Evolutionary conservation across 2,888 invertebrate species (phyloP).

Genomic region (Lordiphosa andalusiaca): DNA sequence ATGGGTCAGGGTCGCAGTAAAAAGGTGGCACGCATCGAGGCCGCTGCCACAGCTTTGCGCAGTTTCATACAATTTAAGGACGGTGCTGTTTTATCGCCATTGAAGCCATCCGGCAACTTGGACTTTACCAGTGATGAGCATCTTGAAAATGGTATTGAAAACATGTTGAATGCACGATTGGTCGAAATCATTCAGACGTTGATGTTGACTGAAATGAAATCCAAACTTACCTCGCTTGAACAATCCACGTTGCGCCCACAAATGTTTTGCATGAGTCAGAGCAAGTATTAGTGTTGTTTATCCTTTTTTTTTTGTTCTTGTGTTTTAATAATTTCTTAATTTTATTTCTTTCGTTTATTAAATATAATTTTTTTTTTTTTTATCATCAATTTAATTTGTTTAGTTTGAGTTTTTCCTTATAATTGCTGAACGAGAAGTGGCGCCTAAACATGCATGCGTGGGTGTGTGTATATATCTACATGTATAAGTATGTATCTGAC

Average conservation of each 20-base stretch:
- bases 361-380: slow-evolving; percentile 22
- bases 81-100: slow-evolving; percentile 76
- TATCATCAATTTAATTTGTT: slow-evolving; percentile 28
- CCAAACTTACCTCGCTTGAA: slow-evolving; percentile 68
- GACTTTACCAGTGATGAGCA: slow-evolving; percentile 82
- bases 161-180: slow-evolving; percentile 60
- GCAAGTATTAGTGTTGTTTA: slow-evolving; percentile 79
- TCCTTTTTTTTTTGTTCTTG: slow-evolving; percentile 53
- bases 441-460: no score
- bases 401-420: slow-evolving; percentile 29
- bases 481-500: no score
- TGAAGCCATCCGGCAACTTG: slow-evolving; percentile 79
- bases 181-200: slow-evolving; percentile 71
- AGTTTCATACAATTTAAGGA: slow-evolving; percentile 83
- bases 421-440: neutral
- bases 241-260: slow-evolving; percentile 64
- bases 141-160: slow-evolving; percentile 79
- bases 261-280: slow-evolving; percentile 78
- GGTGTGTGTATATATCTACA: no score
- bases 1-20: slow-evolving; percentile 82
- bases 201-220: slow-evolving; percentile 72
- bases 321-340: slow-evolving; percentile 3
- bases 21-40: slow-evolving; percentile 82
- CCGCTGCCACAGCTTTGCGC: slow-evolving; percentile 82
- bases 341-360: slow-evolving; percentile 11